Conservation (phyloP, 2,888 invertebrate species). For the Macaria notata region DNA sequence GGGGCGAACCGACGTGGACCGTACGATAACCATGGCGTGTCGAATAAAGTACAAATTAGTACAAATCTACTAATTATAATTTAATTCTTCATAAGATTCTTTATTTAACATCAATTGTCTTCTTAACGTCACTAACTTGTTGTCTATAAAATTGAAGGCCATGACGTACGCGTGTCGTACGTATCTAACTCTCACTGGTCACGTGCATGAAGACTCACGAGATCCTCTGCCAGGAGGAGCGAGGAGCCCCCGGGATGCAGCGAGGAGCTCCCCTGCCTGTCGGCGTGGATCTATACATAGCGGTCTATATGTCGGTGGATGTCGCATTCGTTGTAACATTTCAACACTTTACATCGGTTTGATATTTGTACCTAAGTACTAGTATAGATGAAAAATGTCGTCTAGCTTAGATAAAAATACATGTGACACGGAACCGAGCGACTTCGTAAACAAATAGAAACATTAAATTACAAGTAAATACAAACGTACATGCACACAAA, state of each 20-base stretch:
- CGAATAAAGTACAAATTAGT: conserved; percentile 56
- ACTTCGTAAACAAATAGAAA: no score
- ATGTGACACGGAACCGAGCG: conserved; percentile 8
- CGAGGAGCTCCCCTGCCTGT: no score
- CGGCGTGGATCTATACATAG: no score
- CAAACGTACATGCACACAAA: no score
- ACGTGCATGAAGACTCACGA: conserved; percentile 15
- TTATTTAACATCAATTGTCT: conserved; percentile 56
- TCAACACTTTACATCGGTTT: conserved; percentile 14
- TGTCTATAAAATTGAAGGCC: conserved; percentile 60
- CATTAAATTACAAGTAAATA: no score
- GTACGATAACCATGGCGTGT: conserved; percentile 43
- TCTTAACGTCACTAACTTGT: conserved; percentile 60
- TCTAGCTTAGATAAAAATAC: conserved; percentile 11
- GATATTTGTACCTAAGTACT: conserved; percentile 13
- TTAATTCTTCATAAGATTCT: conserved; percentile 65
- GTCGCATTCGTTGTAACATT: conserved; percentile 35
- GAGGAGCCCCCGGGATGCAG: no score
- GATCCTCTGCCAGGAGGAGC: conserved; percentile 4
- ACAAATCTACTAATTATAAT: conserved; percentile 54
- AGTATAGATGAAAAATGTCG: conserved; percentile 6
- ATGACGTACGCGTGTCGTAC: conserved; percentile 43
- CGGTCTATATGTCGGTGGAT: conserved; percentile 16
- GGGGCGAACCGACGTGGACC: conserved; percentile 46
- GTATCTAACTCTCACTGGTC: conserved; percentile 35